Percentiles rank a stretch among this genome's conserved stretches.
These are phyloP conservation scores for Maniola hyperantus DNA, from an alignment of 2,888 invertebrate genomes.

Conservation along the genomic window DNA sequence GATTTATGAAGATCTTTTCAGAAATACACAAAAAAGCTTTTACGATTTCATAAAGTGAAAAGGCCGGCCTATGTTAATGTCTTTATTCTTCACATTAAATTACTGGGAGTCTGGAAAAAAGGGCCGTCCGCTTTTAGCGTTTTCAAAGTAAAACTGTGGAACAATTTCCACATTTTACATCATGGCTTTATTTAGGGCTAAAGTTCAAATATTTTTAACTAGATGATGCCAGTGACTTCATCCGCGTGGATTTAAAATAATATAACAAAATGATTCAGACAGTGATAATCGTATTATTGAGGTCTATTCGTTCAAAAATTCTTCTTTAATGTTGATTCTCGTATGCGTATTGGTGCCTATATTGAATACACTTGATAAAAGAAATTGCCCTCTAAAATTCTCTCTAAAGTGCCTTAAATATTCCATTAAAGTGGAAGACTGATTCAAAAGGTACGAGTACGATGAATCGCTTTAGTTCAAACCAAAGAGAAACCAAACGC, in stretches of 20 bases:
- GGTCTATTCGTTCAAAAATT: too few relatives aligned
- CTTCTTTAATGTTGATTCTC: too few relatives aligned
- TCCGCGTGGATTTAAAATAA: too few relatives aligned
- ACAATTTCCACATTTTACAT: too few relatives aligned
- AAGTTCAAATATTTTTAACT: too few relatives aligned
- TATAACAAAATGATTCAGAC: too few relatives aligned
- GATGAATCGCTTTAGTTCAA: not conserved
- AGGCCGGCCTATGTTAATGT: not conserved
- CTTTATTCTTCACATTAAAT: not conserved
- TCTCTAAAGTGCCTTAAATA: not conserved
- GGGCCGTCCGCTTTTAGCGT: not conserved
- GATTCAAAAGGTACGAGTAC: not conserved
- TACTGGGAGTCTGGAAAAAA: not conserved
- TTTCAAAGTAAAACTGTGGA: too few relatives aligned
- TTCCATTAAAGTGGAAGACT: conserved; percentile 2
- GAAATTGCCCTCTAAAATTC: not conserved
- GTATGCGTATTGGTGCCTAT: too few relatives aligned
- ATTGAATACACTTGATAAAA: too few relatives aligned
- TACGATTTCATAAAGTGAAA: conserved; percentile 1
- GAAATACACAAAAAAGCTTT: conserved; percentile 2
- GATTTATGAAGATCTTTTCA: not conserved
- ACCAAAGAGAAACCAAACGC: not conserved
- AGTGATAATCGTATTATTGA: too few relatives aligned
- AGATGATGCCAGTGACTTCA: too few relatives aligned
- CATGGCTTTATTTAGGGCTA: too few relatives aligned